Base-by-base conservation (phyloP, 2,888 invertebrate genomes). In the Stenchaetothrips biformis region DNA sequence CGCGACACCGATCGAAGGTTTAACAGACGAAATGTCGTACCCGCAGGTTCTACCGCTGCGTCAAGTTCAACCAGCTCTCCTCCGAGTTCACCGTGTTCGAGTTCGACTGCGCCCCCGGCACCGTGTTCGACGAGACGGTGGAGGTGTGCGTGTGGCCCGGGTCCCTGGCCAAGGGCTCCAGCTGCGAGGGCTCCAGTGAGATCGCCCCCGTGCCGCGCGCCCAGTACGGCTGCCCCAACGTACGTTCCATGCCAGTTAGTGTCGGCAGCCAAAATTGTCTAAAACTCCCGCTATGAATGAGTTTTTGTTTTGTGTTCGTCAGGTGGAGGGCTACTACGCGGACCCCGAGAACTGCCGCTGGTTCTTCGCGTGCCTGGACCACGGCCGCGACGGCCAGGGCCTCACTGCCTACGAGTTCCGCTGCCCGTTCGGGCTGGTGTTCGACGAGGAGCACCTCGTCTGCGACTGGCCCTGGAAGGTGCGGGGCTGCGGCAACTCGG, bases 401-500 rank as follows among this genome's bases (percentile, higher is more conserved):
- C 84, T 89, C 82, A 90, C 91, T 0, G 92, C 94, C 0, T 94
- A 93, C 87, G 94, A 94, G 88, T 94, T 94, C 88, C 90, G 93
- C 79, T 94, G 94, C 85, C 94, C 94, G 0, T 94, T 92, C 85
- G 93, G 93, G 0, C 88, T 94, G 25, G 93, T 93, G 8, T 94
- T 93, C 86, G 94, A 94, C 84, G 92, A 93, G 79, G 88, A 88
- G 0, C 89, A 89, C 48, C 88, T 93, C 3, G 88, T 92, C 81
- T 94, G 94, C 85, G 93, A 94, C 86, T 94, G 94, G 94, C 92
- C 94, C 0, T 94, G 94, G 93, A 85, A 92, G 80, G 93, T 94
- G 37, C 91, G 91, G 0, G 89, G 88, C 13, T 92, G 92, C 83
- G 90, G 90, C 0, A 88, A 88, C 83, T 88, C 89, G 67, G 89